phyloP scores from a whole-genome alignment of 2,888 invertebrate species.

The Holacanthella duospinosa region DNA sequence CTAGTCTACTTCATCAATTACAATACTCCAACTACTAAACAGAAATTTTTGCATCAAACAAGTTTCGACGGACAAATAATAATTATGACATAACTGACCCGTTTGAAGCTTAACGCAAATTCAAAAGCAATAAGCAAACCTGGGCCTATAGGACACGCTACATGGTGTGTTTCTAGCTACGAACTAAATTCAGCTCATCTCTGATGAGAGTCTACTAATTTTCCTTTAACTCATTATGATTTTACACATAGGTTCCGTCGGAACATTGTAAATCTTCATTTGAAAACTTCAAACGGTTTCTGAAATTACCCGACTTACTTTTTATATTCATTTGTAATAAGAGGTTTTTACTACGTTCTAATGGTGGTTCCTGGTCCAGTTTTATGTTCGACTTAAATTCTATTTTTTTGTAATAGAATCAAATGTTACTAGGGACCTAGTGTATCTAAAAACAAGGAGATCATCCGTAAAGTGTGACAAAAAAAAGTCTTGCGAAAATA shows the following conservation, averaged over 20 bases:
- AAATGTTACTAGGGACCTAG: not conserved
- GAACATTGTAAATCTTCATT: conserved; percentile 1
- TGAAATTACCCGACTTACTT: not conserved
- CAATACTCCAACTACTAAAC: no score
- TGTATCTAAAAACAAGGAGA: not conserved
- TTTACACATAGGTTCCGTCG: not conserved
- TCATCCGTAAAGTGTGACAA: not conserved
- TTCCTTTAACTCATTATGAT: not conserved
- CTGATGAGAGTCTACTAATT: no score
- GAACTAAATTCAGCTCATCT: no score
- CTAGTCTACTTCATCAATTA: not conserved
- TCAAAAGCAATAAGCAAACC: no score
- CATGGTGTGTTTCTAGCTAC: no score
- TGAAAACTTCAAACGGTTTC: not conserved
- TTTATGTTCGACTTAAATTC: not conserved
- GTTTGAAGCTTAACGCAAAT: no score
- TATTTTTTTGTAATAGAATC: not conserved
- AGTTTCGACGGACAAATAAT: no score
- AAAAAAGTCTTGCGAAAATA: not conserved
- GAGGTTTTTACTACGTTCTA: not conserved
- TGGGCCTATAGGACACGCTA: no score
- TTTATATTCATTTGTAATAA: not conserved
- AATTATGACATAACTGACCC: no score
- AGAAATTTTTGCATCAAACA: no score
- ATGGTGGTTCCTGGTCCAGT: not conserved